Percentiles rank a stretch among this genome's conserved stretches.
Evolutionary conservation across 2,888 invertebrate genomes (phyloP).

Genomic region (Cloeon dipterum): DNA sequence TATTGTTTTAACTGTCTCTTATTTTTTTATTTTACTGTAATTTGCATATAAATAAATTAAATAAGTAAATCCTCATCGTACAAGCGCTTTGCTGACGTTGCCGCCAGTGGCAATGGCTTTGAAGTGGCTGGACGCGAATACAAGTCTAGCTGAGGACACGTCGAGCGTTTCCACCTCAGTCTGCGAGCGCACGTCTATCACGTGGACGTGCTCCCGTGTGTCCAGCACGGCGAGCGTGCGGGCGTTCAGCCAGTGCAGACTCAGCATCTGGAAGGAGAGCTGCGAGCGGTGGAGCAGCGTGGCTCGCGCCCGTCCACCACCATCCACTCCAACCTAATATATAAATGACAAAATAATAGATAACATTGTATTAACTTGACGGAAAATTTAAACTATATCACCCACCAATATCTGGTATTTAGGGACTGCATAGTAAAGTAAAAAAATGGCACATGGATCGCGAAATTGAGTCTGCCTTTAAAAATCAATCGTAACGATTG

Average conservation of each 20-base stretch:
- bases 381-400: too few species aligned
- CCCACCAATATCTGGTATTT: too few species aligned
- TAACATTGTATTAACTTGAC: too few species aligned
- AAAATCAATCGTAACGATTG: too few species aligned
- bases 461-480: too few species aligned
- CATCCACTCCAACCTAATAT: conserved; percentile 25
- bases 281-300: conserved; percentile 45
- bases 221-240: conserved; percentile 69
- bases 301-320: conserved; percentile 29
- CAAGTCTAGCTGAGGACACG: conserved; percentile 53
- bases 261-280: conserved; percentile 44
- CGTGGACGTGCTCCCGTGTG: conserved; percentile 58
- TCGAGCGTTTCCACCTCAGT: conserved; percentile 68
- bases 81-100: conserved; percentile 61
- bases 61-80: too few species aligned
- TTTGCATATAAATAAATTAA: too few species aligned
- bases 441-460: too few species aligned
- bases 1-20: too few species aligned
- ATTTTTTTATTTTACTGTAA: too few species aligned
- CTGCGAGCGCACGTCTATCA: conserved; percentile 73
- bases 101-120: conserved; percentile 89
- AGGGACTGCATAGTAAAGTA: too few species aligned
- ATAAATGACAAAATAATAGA: conserved; percentile 6
- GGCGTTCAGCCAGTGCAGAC: conserved; percentile 61
- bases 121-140: conserved; percentile 71